Evolutionary conservation across 2,888 invertebrate genomes (phyloP).

Genomic region (Molorchus minor): DNA sequence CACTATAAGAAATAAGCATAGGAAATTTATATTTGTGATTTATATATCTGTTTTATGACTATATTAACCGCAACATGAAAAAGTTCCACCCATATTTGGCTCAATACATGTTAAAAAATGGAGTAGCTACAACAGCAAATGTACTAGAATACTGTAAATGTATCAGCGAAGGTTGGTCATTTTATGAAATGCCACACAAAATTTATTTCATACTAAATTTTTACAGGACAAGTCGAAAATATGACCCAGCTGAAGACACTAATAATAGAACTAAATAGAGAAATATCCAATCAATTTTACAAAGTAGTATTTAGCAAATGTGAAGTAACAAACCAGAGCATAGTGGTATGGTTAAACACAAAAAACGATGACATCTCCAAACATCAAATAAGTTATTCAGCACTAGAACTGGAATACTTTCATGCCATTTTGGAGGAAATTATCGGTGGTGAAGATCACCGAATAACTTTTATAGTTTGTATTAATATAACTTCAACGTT

Average conservation of each 20-base stretch:
- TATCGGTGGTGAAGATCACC: conserved; percentile 47
- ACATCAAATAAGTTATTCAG: conserved; percentile 48
- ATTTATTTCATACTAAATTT: conserved; percentile 4
- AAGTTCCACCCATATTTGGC: conserved; percentile 47
- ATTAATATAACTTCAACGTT: conserved; percentile 53
- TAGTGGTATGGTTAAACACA: conserved; percentile 51
- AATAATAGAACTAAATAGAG: conserved; percentile 50
- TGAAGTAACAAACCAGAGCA: conserved; percentile 51
- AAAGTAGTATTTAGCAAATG: conserved; percentile 50
- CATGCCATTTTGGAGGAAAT: conserved; percentile 54
- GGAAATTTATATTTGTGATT: background rate
- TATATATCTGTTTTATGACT: background rate
- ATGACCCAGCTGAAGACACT: conserved; percentile 43
- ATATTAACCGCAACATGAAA: background rate
- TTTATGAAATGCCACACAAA: too few species aligned
- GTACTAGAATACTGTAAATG: conserved; percentile 44
- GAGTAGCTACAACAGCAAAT: conserved; percentile 42
- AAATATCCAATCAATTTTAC: conserved; percentile 51
- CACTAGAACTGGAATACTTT: conserved; percentile 55
- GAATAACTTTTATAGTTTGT: conserved; percentile 47
- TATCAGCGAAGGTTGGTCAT: conserved; percentile 40
- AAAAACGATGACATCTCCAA: conserved; percentile 54
- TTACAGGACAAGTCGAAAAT: conserved; percentile 36
- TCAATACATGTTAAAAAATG: conserved; percentile 54
- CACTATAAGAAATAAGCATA: too few species aligned